phyloP scores from a whole-genome alignment of 2,888 invertebrate species.

The Petrolisthes manimaculis region DNA sequence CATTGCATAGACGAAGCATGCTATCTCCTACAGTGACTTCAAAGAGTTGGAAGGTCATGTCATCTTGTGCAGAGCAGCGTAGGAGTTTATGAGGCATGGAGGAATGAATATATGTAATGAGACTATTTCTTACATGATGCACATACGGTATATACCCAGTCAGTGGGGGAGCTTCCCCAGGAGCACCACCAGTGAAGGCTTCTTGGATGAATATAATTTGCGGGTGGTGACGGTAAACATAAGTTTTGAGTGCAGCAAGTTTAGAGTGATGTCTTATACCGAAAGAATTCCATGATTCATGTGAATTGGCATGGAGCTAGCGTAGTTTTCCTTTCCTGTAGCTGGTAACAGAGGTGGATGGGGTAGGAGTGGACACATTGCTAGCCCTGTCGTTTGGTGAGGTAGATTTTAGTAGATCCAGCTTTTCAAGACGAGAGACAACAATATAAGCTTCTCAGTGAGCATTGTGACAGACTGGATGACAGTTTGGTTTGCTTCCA shows the following conservation, averaged over 20 bases:
- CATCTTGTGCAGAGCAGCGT: slow-evolving; percentile 3
- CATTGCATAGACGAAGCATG: slow-evolving; percentile 17
- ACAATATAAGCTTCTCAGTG: background rate
- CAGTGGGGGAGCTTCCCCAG: slow-evolving; percentile 16
- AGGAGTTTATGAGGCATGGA: slow-evolving; percentile 22
- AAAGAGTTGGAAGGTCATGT: slow-evolving; percentile 23
- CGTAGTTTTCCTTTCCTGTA: background rate
- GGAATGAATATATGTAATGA: slow-evolving; percentile 19
- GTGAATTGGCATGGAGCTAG: slow-evolving; percentile 7
- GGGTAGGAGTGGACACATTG: background rate
- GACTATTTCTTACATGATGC: background rate
- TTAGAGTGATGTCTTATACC: background rate
- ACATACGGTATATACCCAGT: background rate
- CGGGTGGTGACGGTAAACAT: background rate
- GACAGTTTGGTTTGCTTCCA: background rate
- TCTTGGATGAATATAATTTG: no score
- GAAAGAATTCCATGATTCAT: background rate
- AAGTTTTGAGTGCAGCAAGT: background rate
- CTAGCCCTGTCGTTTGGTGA: background rate
- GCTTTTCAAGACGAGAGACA: background rate
- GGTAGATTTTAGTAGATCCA: background rate
- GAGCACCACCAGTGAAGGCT: background rate
- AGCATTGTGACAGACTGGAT: background rate
- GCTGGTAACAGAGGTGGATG: background rate
- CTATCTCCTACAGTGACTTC: background rate